Conservation (phyloP, 2,888 invertebrate species). For the Pristionchus arcanus region DNA sequence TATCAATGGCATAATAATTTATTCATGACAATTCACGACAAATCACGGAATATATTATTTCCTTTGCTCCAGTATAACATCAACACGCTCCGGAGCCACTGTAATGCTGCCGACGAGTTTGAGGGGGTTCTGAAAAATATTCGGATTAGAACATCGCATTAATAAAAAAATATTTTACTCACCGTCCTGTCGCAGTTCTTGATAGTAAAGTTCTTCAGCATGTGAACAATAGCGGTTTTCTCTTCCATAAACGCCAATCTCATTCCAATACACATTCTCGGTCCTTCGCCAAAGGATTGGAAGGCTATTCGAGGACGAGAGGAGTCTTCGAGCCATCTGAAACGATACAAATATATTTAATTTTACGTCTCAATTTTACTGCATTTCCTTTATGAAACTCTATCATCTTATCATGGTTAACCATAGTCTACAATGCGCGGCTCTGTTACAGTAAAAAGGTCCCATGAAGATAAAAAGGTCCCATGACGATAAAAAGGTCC, state of each 20-base stretch:
- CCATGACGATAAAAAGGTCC: too few species aligned
- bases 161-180: not conserved
- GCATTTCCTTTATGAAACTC: too few species aligned
- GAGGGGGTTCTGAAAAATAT: slow-evolving; percentile 33
- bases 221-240: slow-evolving; percentile 68
- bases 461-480: too few species aligned
- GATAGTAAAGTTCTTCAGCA: slow-evolving; percentile 61
- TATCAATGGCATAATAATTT: too few species aligned
- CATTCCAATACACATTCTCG: slow-evolving; percentile 75
- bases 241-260: slow-evolving; percentile 71
- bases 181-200: slow-evolving; percentile 36
- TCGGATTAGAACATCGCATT: too few species aligned
- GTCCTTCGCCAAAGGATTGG: slow-evolving; percentile 72
- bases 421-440: not conserved
- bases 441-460: too few species aligned
- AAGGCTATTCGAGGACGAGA: slow-evolving; percentile 48
- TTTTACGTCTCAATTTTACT: too few species aligned
- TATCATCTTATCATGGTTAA: too few species aligned
- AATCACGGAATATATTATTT: not conserved
- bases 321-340: slow-evolving; percentile 57
- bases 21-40: too few species aligned
- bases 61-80: not conserved
- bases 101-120: slow-evolving; percentile 15
- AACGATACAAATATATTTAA: too few species aligned
- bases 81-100: not conserved